Evolutionary conservation across 2,888 invertebrate genomes (phyloP).

Genomic region (Ormyrus labotus): DNA sequence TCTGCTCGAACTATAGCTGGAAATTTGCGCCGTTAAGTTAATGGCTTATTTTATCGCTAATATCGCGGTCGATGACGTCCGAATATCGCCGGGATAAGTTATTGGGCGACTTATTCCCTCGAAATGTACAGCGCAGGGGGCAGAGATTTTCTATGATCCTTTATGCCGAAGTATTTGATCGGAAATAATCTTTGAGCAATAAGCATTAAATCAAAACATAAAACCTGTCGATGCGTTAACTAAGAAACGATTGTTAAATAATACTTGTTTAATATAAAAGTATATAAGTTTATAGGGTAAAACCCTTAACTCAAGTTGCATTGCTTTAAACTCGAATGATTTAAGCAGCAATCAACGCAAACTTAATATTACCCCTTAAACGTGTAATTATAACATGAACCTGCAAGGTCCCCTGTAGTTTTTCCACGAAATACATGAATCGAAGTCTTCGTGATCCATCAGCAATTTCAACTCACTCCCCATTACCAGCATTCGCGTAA

Average conservation of each 20-base stretch:
- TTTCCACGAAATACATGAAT: neutral
- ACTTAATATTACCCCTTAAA: too few species aligned
- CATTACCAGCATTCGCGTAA: neutral
- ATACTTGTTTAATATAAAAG: too few species aligned
- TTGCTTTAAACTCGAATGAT: too few species aligned
- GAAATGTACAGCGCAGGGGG: slow-evolving; percentile 1
- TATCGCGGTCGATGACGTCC: slow-evolving; percentile 65
- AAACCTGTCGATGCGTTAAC: too few species aligned
- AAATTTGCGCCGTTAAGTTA: slow-evolving; percentile 67
- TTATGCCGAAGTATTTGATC: neutral
- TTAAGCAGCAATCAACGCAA: too few species aligned
- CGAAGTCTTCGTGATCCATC: slow-evolving; percentile 7
- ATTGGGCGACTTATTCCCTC: slow-evolving; percentile 36
- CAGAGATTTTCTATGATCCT: slow-evolving; percentile 23
- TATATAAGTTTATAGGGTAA: too few species aligned
- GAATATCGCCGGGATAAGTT: slow-evolving; percentile 41
- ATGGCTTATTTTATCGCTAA: slow-evolving; percentile 73
- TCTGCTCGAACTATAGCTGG: slow-evolving; percentile 52
- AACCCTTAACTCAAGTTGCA: too few species aligned
- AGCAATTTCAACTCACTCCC: slow-evolving; percentile 1
- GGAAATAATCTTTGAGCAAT: too few species aligned
- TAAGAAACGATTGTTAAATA: too few species aligned
- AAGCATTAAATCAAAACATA: too few species aligned
- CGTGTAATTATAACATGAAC: too few species aligned
- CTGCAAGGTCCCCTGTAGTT: neutral